Conservation (phyloP, 2,797 vertebrate species). For the Melopsittacus undulatus region DNA sequence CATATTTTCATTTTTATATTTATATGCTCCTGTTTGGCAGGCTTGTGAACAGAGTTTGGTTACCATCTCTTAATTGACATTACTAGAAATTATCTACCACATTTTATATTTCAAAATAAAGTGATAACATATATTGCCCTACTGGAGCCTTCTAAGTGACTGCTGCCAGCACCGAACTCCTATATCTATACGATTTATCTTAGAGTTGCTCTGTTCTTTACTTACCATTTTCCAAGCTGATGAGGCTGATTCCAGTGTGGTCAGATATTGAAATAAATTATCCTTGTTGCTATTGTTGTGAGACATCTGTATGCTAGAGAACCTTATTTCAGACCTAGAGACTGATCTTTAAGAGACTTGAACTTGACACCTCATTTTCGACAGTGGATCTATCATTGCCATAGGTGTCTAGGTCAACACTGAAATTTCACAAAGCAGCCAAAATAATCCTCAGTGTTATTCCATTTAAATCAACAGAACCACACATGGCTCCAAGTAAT, state of each 20-base stretch:
- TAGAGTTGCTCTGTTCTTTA: not conserved
- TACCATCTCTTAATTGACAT: constrained; percentile 3
- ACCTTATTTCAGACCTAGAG: not conserved
- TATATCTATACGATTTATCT: not conserved
- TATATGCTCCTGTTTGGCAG: not conserved
- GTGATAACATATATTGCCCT: not conserved
- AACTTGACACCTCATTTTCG: not conserved
- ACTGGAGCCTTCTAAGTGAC: not conserved
- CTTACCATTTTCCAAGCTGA: not conserved
- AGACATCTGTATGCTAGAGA: not conserved
- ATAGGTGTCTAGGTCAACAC: not conserved
- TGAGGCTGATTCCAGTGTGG: not conserved
- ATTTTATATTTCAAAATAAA: constrained; percentile 37
- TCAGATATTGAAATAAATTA: not conserved
- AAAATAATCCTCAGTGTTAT: not conserved
- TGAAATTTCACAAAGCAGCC: not conserved
- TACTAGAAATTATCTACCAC: constrained; percentile 8
- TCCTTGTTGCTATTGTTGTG: not conserved
- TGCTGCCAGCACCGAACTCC: not conserved
- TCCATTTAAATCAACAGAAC: not conserved
- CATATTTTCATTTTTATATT: constrained; percentile 54
- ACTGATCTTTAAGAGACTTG: not conserved
- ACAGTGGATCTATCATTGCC: not conserved
- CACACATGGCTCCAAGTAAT: not conserved
- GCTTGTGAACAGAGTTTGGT: constrained; percentile 42